Percentiles rank a stretch among this genome's conserved stretches.
phyloP scores from a whole-genome alignment of 2,113 vertebrate genomes.

The Engystomops pustulosus region DNA sequence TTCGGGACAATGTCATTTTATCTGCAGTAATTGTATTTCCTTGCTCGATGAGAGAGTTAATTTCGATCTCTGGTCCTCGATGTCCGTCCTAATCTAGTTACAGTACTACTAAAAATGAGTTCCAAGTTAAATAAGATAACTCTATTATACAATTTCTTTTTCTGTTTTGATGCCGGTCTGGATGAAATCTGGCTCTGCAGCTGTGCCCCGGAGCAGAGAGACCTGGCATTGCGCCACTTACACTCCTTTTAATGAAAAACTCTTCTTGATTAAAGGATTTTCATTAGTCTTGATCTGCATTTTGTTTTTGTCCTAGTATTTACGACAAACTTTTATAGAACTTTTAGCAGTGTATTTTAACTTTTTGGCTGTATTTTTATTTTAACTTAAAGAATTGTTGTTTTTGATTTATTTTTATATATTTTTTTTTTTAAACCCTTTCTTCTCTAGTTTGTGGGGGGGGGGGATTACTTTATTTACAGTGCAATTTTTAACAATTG shows the following conservation, averaged over 20 bases:
- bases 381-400: too few relatives aligned
- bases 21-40: constrained; percentile 10
- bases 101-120: neutral
- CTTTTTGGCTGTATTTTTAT: too few relatives aligned
- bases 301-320: neutral
- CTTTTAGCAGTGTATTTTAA: too few relatives aligned
- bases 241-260: constrained; percentile 62
- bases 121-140: constrained; percentile 20
- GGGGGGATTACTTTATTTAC: too few relatives aligned
- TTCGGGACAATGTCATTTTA: neutral
- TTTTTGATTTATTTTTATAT: too few relatives aligned
- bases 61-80: constrained; percentile 4
- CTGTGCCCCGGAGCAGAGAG: constrained; percentile 65
- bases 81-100: constrained; percentile 8
- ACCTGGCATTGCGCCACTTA: constrained; percentile 8
- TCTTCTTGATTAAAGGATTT: neutral
- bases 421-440: too few relatives aligned
- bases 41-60: neutral
- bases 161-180: neutral
- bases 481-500: too few relatives aligned
- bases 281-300: neutral
- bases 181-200: constrained; percentile 59
- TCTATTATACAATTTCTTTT: constrained; percentile 15
- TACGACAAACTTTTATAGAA: too few relatives aligned
- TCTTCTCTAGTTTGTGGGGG: too few relatives aligned